Conservation (phyloP, 2,113 vertebrate species). For the Thinocorus orbignyianus region DNA sequence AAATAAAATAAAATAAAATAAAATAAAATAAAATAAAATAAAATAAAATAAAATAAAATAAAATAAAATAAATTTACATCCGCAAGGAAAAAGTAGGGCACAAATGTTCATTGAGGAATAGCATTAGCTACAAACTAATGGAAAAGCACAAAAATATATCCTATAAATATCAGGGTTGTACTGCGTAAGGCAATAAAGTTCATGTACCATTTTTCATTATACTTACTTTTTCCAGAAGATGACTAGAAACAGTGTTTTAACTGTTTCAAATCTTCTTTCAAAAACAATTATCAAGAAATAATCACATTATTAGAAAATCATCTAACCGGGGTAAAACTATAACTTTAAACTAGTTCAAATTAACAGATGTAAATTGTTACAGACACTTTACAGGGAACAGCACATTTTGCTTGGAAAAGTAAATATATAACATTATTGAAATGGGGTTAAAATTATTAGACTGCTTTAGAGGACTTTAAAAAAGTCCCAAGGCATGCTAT, state of each 20-base stretch:
- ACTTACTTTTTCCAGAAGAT: background rate
- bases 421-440: conserved; percentile 8
- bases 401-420: background rate
- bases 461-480: background rate
- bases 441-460: background rate
- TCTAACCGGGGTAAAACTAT: background rate
- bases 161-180: background rate
- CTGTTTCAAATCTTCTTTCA: background rate
- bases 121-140: background rate
- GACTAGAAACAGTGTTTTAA: background rate
- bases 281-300: background rate
- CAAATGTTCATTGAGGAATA: background rate
- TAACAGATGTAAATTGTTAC: background rate
- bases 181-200: background rate
- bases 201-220: background rate
- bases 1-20: background rate
- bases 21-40: background rate
- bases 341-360: conserved; percentile 1
- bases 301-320: conserved; percentile 13
- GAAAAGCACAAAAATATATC: background rate
- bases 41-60: no score
- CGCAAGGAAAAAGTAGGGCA: background rate
- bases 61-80: background rate
- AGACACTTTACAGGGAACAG: background rate
- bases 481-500: background rate